Base-by-base conservation (phyloP, 2,888 invertebrate species). In the Aphodius granarius region DNA sequence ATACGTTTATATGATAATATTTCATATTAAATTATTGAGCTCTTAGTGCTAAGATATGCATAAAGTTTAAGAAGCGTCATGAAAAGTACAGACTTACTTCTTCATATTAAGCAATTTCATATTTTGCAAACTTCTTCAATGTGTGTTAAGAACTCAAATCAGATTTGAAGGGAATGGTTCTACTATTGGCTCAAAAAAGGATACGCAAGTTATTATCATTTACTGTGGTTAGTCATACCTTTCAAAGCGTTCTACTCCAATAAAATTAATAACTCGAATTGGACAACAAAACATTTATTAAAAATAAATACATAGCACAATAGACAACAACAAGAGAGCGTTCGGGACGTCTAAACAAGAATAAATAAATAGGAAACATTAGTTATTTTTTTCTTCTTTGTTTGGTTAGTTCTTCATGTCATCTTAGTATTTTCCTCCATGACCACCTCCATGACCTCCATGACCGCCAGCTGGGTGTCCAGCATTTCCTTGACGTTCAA, bases 401-500 rank as follows among this genome's bases (percentile, higher is more conserved):
- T 73, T 66, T 18, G 65, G 65, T 73, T 64, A 13, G 17, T 65
- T 43, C 4, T 9, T 20, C 16, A 21, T 68, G 18, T 68, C 6
- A 18, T 18, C 19, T 65, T 65, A 65, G 17, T 18, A n/a, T 65
- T 68, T 21, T 68, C 68, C 68, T 68, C 68, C 66, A 19, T 64
- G 64, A 16, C 65, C 65, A n/a, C 65, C 65, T 65, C 65, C 65
- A 65, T 65, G 65, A 19, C 65, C 65, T n/a, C 65, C 65, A 65
- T 22, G 21, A 3, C 68, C 68, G 16, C 22, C 20, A 15, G 21
- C 68, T 21, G 21, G 21, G 68, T 68, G 68, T 5, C 68, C 68
- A 68, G 75, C 75, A 13, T 71, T 63, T 23, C 75, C 75, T 62
- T 19, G n/a, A n/a, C 75, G 63, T 64, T 71, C 71, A 23, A 75